phyloP scores from a whole-genome alignment of 1,140 invertebrate genomes.

The Pseudomyrmex flavicornis region DNA sequence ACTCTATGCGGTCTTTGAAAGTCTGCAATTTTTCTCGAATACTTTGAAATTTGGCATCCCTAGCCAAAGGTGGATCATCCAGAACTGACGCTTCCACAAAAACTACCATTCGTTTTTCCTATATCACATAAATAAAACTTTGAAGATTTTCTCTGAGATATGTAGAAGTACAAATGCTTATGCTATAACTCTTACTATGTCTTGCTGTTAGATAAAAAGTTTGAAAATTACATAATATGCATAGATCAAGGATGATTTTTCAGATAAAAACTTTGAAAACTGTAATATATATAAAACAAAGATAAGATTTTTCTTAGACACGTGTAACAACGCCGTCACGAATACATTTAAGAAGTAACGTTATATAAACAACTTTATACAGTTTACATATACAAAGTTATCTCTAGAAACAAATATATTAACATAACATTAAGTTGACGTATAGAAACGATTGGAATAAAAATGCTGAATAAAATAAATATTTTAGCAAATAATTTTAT shows the following conservation, averaged over 20 bases:
- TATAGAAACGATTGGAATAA: no score
- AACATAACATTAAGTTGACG: no score
- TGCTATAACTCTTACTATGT: no score
- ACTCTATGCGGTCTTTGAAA: constrained; percentile 94
- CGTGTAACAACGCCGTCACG: not conserved
- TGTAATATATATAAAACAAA: not conserved
- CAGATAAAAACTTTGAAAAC: not conserved
- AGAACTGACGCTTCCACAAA: constrained; percentile 96
- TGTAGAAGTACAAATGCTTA: no score
- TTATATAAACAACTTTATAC: no score
- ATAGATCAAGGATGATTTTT: no score
- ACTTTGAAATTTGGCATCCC: constrained; percentile 89
- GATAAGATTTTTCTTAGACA: not conserved
- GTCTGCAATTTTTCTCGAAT: constrained; percentile 95
- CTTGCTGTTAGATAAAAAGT: no score
- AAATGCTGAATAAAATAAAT: no score
- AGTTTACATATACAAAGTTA: no score
- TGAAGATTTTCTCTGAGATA: not conserved
- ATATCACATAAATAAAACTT: constrained; percentile 58
- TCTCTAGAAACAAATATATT: no score
- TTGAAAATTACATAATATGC: not conserved
- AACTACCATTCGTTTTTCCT: constrained; percentile 98
- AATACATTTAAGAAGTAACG: no score
- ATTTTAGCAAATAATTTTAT: no score
- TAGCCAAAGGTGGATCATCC: constrained; percentile 91